Percentiles rank a stretch among this genome's conserved stretches.
Evolutionary conservation across 1,140 invertebrate genomes (phyloP).

Genomic region (Dendrolimus kikuchii): DNA sequence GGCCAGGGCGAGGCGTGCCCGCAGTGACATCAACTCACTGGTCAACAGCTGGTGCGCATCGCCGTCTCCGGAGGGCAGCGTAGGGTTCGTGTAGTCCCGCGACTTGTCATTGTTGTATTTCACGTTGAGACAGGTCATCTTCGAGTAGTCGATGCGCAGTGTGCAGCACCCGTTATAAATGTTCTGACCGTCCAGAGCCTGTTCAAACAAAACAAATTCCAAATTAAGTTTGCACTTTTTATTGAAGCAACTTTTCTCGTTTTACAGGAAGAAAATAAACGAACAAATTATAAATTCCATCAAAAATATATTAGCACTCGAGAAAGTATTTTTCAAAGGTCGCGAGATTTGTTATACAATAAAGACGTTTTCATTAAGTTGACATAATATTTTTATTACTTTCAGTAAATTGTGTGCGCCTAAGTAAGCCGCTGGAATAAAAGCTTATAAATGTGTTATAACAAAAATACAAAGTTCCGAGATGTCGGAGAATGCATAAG

Average conservation of each 20-base stretch:
- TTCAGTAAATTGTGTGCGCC: too few relatives aligned
- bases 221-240: conserved; percentile 7
- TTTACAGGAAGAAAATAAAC: conserved; percentile 15
- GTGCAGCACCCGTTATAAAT: conserved; percentile 99
- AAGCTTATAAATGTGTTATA: too few relatives aligned
- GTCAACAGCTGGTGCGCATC: conserved; percentile 78
- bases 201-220: conserved; percentile 23
- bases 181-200: conserved; percentile 97
- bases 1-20: conserved; percentile 70
- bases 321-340: conserved; percentile 16
- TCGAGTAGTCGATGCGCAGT: conserved; percentile 99
- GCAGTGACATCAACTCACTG: conserved; percentile 76
- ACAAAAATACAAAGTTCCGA: too few relatives aligned
- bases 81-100: conserved; percentile 98
- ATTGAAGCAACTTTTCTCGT: conserved; percentile 23
- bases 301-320: conserved; percentile 16
- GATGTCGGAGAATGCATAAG: too few relatives aligned
- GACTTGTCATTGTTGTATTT: conserved; percentile 99
- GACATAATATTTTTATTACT: conserved; percentile 2
- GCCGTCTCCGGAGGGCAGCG: conserved; percentile 93
- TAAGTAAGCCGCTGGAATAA: too few relatives aligned
- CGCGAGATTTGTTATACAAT: conserved; percentile 13
- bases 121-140: conserved; percentile 97
- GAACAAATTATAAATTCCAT: conserved; percentile 21
- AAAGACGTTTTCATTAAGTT: conserved; percentile 11